Evolutionary conservation across 2,113 vertebrate genomes (phyloP).

Genomic region (Oncorhynchus gorbuscha): DNA sequence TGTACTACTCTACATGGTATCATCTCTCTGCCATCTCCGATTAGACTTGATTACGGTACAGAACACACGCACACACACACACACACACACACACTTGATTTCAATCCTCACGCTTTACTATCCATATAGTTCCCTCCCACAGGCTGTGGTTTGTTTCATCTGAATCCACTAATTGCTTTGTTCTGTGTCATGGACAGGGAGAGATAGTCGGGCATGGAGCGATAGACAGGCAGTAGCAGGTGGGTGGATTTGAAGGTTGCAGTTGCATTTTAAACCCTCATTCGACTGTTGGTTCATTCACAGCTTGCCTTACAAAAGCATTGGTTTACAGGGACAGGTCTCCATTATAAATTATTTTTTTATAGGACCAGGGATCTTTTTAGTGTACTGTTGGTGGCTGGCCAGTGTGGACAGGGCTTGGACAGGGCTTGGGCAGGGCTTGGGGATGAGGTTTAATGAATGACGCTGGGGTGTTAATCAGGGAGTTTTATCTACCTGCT

Average conservation of each 20-base stretch:
- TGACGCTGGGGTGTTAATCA: slow-evolving; percentile 83
- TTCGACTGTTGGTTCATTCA: slow-evolving; percentile 66
- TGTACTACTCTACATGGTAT: slow-evolving; percentile 77
- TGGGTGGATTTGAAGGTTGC: too few relatives aligned
- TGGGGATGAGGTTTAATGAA: slow-evolving; percentile 73
- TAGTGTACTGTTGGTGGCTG: too few relatives aligned
- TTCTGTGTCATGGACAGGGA: slow-evolving; percentile 52
- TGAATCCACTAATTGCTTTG: slow-evolving; percentile 77
- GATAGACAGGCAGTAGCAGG: background rate
- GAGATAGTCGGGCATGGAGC: slow-evolving; percentile 54
- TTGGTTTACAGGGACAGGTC: background rate
- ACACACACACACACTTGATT: too few relatives aligned
- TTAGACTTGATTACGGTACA: slow-evolving; percentile 83
- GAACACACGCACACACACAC: slow-evolving; percentile 21
- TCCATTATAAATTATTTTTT: background rate
- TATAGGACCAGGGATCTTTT: background rate
- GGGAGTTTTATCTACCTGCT: slow-evolving; percentile 79
- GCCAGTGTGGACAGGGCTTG: too few relatives aligned
- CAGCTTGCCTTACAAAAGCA: slow-evolving; percentile 41
- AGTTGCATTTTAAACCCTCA: slow-evolving; percentile 67
- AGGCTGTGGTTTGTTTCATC: slow-evolving; percentile 73
- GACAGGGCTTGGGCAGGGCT: slow-evolving; percentile 23
- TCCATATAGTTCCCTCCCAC: slow-evolving; percentile 24
- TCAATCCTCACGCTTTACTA: too few relatives aligned
- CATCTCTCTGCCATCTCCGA: slow-evolving; percentile 82